These are phyloP conservation scores for Diarsia mendica DNA, from an alignment of 2,888 invertebrate species.

Conservation along the genomic window DNA sequence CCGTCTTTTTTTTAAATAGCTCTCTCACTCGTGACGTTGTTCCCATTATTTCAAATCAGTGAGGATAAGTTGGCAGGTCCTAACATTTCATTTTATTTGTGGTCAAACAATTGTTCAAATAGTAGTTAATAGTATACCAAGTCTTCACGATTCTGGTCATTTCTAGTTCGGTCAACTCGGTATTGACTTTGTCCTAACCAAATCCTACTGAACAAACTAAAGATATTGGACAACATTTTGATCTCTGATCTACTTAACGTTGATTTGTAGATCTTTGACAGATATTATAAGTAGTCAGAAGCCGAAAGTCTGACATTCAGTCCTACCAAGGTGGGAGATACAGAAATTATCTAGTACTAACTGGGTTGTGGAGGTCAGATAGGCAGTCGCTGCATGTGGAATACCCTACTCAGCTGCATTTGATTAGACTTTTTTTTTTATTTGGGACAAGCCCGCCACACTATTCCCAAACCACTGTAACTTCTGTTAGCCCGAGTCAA, in stretches of 20 bases:
- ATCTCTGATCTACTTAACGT: slow-evolving; percentile 3
- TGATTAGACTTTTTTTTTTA: too few species aligned
- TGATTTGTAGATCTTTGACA: background rate
- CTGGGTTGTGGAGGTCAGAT: too few species aligned
- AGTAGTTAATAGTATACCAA: background rate
- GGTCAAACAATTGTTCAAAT: background rate
- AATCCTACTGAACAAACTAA: slow-evolving; percentile 2
- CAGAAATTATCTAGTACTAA: too few species aligned
- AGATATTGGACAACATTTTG: background rate
- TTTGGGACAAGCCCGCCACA: too few species aligned
- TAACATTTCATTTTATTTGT: background rate
- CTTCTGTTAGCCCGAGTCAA: too few species aligned
- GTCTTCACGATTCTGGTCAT: background rate
- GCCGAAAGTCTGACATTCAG: too few species aligned
- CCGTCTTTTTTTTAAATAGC: background rate
- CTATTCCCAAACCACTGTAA: too few species aligned
- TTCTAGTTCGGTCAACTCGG: background rate
- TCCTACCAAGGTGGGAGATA: too few species aligned
- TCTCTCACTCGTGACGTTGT: background rate
- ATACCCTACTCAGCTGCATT: too few species aligned
- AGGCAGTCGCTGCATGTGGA: too few species aligned
- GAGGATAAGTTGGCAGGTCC: background rate
- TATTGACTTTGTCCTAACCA: slow-evolving; percentile 20
- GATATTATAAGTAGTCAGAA: too few species aligned
- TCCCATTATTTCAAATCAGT: slow-evolving; percentile 15